Evolutionary conservation across 1,140 invertebrate genomes (phyloP), one percentile per base, ranked within the genome.

Genomic region (Druon quercuslanigerum): DNA sequence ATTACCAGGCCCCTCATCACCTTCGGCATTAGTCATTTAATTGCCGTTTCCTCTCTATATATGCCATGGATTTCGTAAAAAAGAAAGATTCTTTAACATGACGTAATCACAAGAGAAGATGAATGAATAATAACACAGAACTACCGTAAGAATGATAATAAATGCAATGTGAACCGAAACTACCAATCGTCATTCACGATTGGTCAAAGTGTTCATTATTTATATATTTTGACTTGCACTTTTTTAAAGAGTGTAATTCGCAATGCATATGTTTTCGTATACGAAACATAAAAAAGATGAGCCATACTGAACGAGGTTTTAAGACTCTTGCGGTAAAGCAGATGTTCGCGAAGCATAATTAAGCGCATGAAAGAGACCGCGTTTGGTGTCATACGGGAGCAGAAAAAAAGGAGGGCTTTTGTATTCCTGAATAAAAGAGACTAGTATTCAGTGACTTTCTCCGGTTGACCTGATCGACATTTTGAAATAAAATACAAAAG

Each of bases 281-380:
- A 11, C n/a, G n/a, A 54, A 54, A n/a, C n/a, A 54, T 54, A 54
- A 54, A 54, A 54, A n/a, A 19, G n/a, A 54, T 54, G 52, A 54
- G 52, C 52, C 17, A 54, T 54, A 54, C 17, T 17, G 7, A 19
- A 54, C 17, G 17, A 17, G n/a, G n/a, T 54, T 54, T 17, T 17
- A 54, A 54, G 52, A 9, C 17, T 16, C 16, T 54, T 54, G 52
- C 52, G 17, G 52, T 17, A 54, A 54, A 17, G 2, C 52, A 54
- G 52, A 54, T 54, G 52, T 54, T 54, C 52, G n/a, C n/a, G 52
- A 54, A 54, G 52, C 2, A 54, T 54, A 17, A 54, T 54, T 54
- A 54, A 54, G 14, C 17, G 13, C 9, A 54, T 19, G 17, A 54
- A 54, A 54, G 52, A 19, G 16, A 54, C 52, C 52, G 52, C 52